A percentile compares a stretch with the other conserved stretches of the same genome.
Evolutionary conservation across 2,888 invertebrate genomes (phyloP).

Genomic region (Sinhomidia bicolor): DNA sequence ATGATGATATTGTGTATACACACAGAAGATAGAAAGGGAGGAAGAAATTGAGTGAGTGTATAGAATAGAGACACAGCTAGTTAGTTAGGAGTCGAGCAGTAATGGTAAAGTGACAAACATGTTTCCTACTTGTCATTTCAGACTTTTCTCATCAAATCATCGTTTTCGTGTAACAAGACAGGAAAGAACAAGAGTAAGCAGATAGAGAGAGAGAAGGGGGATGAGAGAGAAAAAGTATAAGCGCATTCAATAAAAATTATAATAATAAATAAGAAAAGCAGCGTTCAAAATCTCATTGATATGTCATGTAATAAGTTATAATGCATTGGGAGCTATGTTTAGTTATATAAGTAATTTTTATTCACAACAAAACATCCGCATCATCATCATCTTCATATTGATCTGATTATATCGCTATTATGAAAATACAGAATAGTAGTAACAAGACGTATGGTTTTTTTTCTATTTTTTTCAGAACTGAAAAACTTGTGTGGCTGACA

Average conservation of each 20-base stretch:
- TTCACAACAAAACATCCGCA: constrained; percentile 18
- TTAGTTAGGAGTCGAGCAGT: neutral
- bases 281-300: neutral
- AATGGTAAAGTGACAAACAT: constrained; percentile 7
- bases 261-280: neutral
- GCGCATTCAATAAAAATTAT: neutral
- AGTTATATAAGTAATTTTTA: neutral
- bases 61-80: no score
- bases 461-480: constrained; percentile 25
- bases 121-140: constrained; percentile 51
- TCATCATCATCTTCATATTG: neutral
- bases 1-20: constrained; percentile 9
- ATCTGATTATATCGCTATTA: no score
- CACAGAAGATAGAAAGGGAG: no score
- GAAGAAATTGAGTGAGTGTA: no score
- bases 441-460: constrained; percentile 7
- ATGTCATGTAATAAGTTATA: neutral
- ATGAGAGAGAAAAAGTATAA: no score
- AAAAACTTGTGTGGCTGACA: neutral
- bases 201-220: no score
- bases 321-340: neutral
- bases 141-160: constrained; percentile 53
- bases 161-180: constrained; percentile 28
- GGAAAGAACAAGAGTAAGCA: constrained; percentile 12
- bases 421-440: neutral